Percentiles rank a stretch among this genome's conserved stretches.
Conservation (phyloP, 2,888 invertebrate genomes). For the Lamproptera curius region DNA sequence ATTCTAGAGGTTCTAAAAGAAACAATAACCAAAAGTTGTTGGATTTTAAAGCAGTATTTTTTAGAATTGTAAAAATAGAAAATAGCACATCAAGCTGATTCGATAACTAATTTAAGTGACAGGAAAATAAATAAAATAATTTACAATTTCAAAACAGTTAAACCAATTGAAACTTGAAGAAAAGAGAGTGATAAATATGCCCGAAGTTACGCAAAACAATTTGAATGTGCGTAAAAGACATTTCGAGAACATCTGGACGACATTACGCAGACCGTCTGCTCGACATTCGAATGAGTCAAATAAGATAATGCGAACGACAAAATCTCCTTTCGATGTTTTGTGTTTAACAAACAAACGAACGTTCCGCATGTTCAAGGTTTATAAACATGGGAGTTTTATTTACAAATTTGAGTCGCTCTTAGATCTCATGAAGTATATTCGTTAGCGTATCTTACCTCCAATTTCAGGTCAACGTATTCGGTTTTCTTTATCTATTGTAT, state of each 20-base stretch:
- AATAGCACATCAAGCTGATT: no score
- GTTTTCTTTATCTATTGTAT: no score
- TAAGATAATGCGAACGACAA: conserved; percentile 6
- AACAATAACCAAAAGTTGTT: no score
- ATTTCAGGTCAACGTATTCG: no score
- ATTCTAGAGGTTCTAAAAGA: no score
- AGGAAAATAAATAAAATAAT: no score
- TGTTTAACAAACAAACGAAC: conserved; percentile 4
- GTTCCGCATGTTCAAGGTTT: background rate
- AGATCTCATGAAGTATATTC: no score
- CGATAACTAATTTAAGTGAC: no score
- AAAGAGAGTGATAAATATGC: background rate
- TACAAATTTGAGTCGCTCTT: background rate
- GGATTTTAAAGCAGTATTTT: no score
- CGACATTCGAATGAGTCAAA: conserved; percentile 7
- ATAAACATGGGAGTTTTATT: background rate
- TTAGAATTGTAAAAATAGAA: no score
- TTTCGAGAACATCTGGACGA: conserved; percentile 15
- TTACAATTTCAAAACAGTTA: no score
- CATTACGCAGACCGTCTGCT: conserved; percentile 12
- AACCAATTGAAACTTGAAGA: background rate
- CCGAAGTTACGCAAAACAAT: background rate
- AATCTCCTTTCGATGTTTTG: conserved; percentile 2
- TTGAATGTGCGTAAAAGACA: conserved; percentile 6
- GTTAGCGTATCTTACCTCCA: no score